Base-by-base conservation (phyloP, 2,888 invertebrate genomes). In the Craniophora ligustri region DNA sequence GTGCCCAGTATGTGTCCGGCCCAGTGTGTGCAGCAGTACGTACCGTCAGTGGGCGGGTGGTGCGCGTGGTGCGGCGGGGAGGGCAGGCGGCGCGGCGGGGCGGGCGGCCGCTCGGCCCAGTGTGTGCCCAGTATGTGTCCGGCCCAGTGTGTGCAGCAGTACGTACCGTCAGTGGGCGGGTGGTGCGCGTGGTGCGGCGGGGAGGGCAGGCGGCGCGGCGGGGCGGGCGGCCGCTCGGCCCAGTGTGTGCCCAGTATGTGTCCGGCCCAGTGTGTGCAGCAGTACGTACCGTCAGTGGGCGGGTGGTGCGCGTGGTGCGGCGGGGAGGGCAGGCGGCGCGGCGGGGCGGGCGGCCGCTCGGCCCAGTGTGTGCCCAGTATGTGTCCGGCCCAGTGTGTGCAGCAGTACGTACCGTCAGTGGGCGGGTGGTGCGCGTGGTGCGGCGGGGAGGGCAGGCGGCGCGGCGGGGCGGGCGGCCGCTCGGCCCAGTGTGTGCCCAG, bases 31-130 rank as follows among this genome's bases (percentile, higher is more conserved):
- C n/a, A n/a, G n/a, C n/a, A n/a, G 11, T 35, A 13, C 13, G 14
- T 38, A 18, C 19, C 58, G 61, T n/a, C n/a, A n/a, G n/a, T n/a
- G n/a, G n/a, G n/a, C n/a, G 56, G 8, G 21, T 6, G 5, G 21
- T 6, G 21, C 21, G 21, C 21, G 21, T 6, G 58, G 39, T 42
- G 61, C 47, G 58, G 51, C 46, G 55, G 60, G 30, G 42, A 54
- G 51, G 28, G 31, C 68, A 16, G 40, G 69, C 26, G 6, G 60
- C 88, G 81, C 4, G 86, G 87, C 38, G 87, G 42, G 14, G 64
- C 6, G 87, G 47, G 76, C 0, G 88, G 87, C 7, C 1, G 88
- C 67, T 86, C 87, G 5, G 19, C 28, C 19, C 8, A n/a, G n/a
- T n/a, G n/a, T n/a, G n/a, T n/a, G n/a, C n/a, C n/a, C n/a, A n/a